A percentile compares a stretch with the other conserved stretches of the same genome.
These are phyloP conservation scores for Gallinago media DNA, from an alignment of 2,113 vertebrate genomes.

Conservation along the genomic window DNA sequence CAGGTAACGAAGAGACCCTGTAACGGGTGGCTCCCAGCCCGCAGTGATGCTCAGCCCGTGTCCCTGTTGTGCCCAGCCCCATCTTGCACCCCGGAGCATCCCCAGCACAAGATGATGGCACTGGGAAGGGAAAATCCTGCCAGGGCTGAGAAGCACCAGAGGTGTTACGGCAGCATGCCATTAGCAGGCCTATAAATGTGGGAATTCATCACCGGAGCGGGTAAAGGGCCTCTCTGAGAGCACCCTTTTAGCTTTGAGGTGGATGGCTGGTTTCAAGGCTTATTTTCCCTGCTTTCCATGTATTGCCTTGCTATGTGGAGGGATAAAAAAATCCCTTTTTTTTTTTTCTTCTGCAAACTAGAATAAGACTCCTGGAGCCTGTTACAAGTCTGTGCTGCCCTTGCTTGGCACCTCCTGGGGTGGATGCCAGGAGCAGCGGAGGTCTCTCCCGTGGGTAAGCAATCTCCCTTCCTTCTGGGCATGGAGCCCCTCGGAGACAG, in stretches of 20 bases:
- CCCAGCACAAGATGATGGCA: neutral
- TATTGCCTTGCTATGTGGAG: fast-evolving
- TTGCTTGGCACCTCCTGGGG: neutral
- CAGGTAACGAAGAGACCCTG: neutral
- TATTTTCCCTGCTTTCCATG: neutral
- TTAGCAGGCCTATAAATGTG: neutral
- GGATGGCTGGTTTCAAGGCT: neutral
- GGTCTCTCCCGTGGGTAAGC: neutral
- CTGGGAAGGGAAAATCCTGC: neutral
- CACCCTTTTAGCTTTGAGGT: neutral
- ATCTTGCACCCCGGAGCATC: fast-evolving
- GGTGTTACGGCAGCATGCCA: fast-evolving
- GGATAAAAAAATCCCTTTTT: neutral
- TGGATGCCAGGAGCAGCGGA: fast-evolving
- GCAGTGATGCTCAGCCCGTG: neutral
- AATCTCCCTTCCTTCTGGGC: neutral
- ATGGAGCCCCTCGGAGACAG: fast-evolving
- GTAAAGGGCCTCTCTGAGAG: fast-evolving
- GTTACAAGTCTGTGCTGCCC: neutral
- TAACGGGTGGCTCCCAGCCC: neutral
- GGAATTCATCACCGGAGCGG: neutral
- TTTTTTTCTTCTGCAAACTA: neutral
- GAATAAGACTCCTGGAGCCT: neutral
- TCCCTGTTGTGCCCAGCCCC: neutral
- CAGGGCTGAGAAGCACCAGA: neutral